A percentile compares a stretch with the other conserved stretches of the same genome.
Evolutionary conservation across 2,888 invertebrate genomes (phyloP).

Genomic region (Meliscaeva auricollis): DNA sequence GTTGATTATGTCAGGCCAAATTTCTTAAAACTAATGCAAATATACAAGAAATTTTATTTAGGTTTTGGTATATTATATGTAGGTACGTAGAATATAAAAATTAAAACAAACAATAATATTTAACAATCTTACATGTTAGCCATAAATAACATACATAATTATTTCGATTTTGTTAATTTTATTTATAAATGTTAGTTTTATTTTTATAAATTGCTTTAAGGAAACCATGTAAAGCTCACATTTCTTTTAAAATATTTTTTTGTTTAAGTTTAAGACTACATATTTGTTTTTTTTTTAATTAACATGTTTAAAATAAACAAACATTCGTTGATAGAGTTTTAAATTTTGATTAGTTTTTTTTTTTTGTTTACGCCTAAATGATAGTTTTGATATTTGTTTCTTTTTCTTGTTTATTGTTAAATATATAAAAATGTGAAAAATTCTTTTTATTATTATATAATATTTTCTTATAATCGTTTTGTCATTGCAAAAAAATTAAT

Average conservation of each 20-base stretch:
- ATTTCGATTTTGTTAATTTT: constrained; percentile 1
- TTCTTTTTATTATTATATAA: constrained; percentile 69
- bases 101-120: constrained; percentile 24
- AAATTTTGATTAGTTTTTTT: constrained; percentile 58
- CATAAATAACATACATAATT: constrained; percentile 50
- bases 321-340: constrained; percentile 68
- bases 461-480: not conserved
- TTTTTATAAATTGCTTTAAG: constrained; percentile 72
- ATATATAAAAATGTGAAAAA: constrained; percentile 74
- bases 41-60: constrained; percentile 20
- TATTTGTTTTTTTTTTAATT: constrained; percentile 26
- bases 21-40: constrained; percentile 60
- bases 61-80: constrained; percentile 9
- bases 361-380: constrained; percentile 24
- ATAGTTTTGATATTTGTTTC: constrained; percentile 22
- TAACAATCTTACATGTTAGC: constrained; percentile 52
- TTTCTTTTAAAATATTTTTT: constrained; percentile 60
- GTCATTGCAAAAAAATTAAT: constrained; percentile 34
- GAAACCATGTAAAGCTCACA: constrained; percentile 82
- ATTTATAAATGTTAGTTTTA: not conserved
- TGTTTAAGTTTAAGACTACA: constrained; percentile 11
- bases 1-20: constrained; percentile 66
- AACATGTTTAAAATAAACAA: constrained; percentile 1
- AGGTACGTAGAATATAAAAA: too few relatives aligned
- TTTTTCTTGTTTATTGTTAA: constrained; percentile 37